Conservation (phyloP, 2,888 invertebrate species). For the Archips xylosteana region DNA sequence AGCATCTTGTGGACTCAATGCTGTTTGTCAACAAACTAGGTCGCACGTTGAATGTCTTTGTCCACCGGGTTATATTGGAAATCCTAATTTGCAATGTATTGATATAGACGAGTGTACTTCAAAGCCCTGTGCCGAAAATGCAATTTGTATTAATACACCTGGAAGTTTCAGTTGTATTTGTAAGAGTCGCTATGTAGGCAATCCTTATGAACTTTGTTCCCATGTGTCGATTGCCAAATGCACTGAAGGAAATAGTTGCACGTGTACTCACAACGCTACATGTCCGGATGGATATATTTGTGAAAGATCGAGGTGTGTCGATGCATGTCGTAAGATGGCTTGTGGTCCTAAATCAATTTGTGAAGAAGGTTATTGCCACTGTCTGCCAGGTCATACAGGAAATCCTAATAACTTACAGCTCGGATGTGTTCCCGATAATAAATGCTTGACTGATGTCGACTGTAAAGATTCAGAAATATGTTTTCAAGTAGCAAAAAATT, state of each 20-base stretch:
- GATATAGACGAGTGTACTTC: conserved; percentile 94
- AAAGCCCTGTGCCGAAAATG: conserved; percentile 93
- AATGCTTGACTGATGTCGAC: conserved; percentile 92
- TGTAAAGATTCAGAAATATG: conserved; percentile 95
- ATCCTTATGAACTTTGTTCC: conserved; percentile 94
- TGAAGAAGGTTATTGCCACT: conserved; percentile 91
- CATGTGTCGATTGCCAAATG: conserved; percentile 89
- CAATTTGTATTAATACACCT: conserved; percentile 95
- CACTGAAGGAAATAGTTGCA: conserved; percentile 88
- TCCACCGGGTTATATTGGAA: conserved; percentile 93
- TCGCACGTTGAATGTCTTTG: conserved; percentile 93
- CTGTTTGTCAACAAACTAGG: conserved; percentile 91
- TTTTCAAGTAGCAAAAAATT: conserved; percentile 92
- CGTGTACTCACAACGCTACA: conserved; percentile 88
- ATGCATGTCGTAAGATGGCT: conserved; percentile 90
- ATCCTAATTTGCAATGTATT: conserved; percentile 94
- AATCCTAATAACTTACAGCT: conserved; percentile 88
- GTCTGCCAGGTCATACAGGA: conserved; percentile 91
- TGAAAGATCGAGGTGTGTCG: conserved; percentile 89
- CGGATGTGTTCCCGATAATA: conserved; percentile 91
- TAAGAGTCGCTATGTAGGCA: conserved; percentile 92
- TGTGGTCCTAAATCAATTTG: conserved; percentile 95
- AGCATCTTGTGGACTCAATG: conserved; percentile 91
- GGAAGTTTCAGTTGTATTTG: conserved; percentile 97
- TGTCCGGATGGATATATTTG: conserved; percentile 93